phyloP scores from a whole-genome alignment of 1,140 invertebrate species.

The Ctenoplectra terminalis region DNA sequence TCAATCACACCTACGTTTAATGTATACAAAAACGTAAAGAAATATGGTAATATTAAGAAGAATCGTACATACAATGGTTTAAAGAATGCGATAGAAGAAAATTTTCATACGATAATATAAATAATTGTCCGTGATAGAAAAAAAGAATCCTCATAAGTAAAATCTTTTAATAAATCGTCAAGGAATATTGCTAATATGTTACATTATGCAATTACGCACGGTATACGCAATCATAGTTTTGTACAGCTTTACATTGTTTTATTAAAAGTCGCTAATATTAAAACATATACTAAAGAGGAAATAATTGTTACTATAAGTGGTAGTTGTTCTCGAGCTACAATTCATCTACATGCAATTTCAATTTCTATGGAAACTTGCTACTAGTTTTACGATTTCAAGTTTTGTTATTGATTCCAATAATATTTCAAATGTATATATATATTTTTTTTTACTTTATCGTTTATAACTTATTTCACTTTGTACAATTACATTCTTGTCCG shows the following conservation, averaged over 20 bases:
- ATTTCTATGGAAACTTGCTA: conserved; percentile 17
- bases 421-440: conserved; percentile 28
- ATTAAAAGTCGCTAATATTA: not conserved
- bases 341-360: not conserved
- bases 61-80: conserved; percentile 47
- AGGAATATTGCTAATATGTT: conserved; percentile 52
- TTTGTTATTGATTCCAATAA: conserved; percentile 7
- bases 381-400: conserved; percentile 1
- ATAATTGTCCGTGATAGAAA: conserved; percentile 49
- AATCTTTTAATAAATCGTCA: conserved; percentile 43
- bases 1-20: conserved; percentile 68
- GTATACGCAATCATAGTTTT: conserved; percentile 31
- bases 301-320: not conserved
- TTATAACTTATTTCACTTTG: conserved; percentile 24
- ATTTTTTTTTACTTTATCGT: conserved; percentile 2
- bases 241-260: conserved; percentile 36
- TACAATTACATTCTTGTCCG: conserved; percentile 26
- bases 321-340: not conserved
- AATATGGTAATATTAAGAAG: conserved; percentile 57
- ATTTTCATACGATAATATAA: conserved; percentile 49
- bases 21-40: conserved; percentile 71
- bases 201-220: conserved; percentile 41
- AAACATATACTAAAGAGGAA: not conserved
- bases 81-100: conserved; percentile 20
- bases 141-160: conserved; percentile 49